Evolutionary conservation across 2,888 invertebrate genomes (phyloP).

Genomic region (Mythimna pallens): DNA sequence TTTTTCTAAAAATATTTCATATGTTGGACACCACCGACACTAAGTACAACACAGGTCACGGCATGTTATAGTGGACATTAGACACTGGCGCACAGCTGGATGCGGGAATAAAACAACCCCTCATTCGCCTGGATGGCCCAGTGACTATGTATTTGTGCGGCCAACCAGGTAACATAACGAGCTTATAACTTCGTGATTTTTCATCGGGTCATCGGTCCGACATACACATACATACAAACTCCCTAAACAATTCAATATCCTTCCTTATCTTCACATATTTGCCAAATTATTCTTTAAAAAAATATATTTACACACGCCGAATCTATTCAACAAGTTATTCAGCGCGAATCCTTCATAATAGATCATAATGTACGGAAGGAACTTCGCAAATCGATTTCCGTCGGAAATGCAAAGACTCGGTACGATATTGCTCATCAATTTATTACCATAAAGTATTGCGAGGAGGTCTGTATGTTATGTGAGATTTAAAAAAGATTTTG

Average conservation of each 20-base stretch:
- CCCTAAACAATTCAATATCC: neutral
- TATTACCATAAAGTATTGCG: slow-evolving; percentile 52
- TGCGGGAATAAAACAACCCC: too few relatives aligned
- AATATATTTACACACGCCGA: slow-evolving; percentile 41
- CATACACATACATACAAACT: neutral
- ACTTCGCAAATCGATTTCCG: slow-evolving; percentile 77
- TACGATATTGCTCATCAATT: slow-evolving; percentile 70
- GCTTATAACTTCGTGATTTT: too few relatives aligned
- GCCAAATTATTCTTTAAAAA: too few relatives aligned
- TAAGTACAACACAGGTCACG: too few relatives aligned
- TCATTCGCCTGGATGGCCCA: too few relatives aligned
- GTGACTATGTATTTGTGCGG: too few relatives aligned
- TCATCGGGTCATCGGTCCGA: too few relatives aligned
- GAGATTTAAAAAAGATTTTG: neutral
- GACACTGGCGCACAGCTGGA: too few relatives aligned
- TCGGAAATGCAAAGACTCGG: slow-evolving; percentile 73
- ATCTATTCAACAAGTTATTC: slow-evolving; percentile 66
- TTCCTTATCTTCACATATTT: neutral
- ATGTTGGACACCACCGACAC: too few relatives aligned
- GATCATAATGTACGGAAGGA: slow-evolving; percentile 74
- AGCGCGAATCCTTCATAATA: slow-evolving; percentile 66
- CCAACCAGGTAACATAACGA: too few relatives aligned
- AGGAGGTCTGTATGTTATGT: slow-evolving; percentile 25
- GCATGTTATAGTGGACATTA: too few relatives aligned
- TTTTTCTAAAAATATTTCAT: too few relatives aligned